Evolutionary conservation across 37 sponge, comb jelly and placozoan species (phyloP), one percentile per base, ranked within the genome.

Genomic region (Axinella damicornis): DNA sequence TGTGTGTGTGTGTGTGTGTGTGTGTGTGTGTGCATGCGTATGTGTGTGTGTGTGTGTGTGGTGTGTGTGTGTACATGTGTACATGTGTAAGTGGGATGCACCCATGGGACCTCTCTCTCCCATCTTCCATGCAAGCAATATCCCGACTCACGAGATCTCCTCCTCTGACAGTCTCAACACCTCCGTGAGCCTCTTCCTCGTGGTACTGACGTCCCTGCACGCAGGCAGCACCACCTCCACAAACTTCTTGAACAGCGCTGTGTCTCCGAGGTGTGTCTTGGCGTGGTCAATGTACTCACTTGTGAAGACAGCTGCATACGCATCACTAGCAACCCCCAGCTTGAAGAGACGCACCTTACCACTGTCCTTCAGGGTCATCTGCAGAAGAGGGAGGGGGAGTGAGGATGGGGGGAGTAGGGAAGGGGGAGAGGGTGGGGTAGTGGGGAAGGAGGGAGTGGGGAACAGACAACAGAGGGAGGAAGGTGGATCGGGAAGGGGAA

Each of bases 61-160:
- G 37, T 28, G 2, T n/a, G 40, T 39, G 21, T 5, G 27, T 27
- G 5, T 40, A 12, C 40, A 9, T 19, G 36, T 6, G 56, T 5
- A 30, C 59, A 77, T n/a, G n/a, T n/a, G n/a, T n/a, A n/a, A n/a
- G n/a, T n/a, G n/a, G n/a, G n/a, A n/a, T n/a, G n/a, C n/a, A n/a
- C n/a, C n/a, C n/a, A n/a, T n/a, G n/a, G n/a, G n/a, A n/a, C n/a
- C n/a, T n/a, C n/a, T n/a, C n/a, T n/a, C n/a, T n/a, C n/a, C n/a
- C n/a, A n/a, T n/a, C n/a, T n/a, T n/a, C n/a, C n/a, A n/a, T n/a
- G n/a, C n/a, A n/a, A n/a, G n/a, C n/a, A n/a, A n/a, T n/a, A n/a
- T n/a, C n/a, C n/a, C n/a, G n/a, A 90, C 82, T 79, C 46, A 87
- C 91, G 88, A 68, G 18, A 90, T 87, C 30, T 94, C 94, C 40